phyloP scores from a whole-genome alignment of 23 tunicate genomes.

The Trididemnum miniatum region DNA sequence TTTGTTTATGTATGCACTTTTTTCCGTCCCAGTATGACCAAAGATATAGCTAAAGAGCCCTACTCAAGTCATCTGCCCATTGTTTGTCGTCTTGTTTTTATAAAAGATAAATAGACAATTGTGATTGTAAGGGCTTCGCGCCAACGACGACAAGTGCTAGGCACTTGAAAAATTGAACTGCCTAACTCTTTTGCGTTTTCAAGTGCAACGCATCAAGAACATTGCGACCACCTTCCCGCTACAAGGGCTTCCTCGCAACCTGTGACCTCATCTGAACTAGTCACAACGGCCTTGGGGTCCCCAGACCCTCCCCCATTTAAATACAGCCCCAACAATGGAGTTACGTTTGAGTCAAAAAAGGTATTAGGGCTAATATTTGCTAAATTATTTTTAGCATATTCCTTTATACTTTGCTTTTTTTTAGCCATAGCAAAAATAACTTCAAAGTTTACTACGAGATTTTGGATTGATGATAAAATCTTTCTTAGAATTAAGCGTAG shows the following conservation, averaged over 20 bases:
- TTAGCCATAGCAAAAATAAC: too few relatives aligned
- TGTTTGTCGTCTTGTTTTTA: background rate
- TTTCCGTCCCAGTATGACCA: background rate
- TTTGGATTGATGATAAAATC: too few relatives aligned
- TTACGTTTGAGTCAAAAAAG: constrained; percentile 56
- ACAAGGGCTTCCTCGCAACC: constrained; percentile 20
- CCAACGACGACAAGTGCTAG: background rate
- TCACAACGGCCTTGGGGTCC: background rate
- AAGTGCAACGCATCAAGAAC: too few relatives aligned
- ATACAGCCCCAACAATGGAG: constrained; percentile 79
- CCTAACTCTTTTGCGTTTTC: too few relatives aligned
- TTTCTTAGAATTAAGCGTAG: too few relatives aligned
- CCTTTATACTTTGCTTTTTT: too few relatives aligned
- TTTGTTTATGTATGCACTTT: background rate
- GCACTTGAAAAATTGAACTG: background rate
- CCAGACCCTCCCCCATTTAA: constrained; percentile 69
- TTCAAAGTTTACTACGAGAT: too few relatives aligned
- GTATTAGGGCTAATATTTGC: too few relatives aligned
- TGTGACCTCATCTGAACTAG: background rate
- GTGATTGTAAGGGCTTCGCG: background rate
- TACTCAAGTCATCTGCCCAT: background rate
- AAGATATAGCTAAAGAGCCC: background rate
- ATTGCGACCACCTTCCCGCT: background rate
- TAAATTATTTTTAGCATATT: too few relatives aligned
- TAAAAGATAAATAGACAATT: constrained; percentile 10